These are phyloP conservation scores for Glaucomys volans DNA, from an alignment of 2,113 vertebrate genomes.

Conservation along the genomic window DNA sequence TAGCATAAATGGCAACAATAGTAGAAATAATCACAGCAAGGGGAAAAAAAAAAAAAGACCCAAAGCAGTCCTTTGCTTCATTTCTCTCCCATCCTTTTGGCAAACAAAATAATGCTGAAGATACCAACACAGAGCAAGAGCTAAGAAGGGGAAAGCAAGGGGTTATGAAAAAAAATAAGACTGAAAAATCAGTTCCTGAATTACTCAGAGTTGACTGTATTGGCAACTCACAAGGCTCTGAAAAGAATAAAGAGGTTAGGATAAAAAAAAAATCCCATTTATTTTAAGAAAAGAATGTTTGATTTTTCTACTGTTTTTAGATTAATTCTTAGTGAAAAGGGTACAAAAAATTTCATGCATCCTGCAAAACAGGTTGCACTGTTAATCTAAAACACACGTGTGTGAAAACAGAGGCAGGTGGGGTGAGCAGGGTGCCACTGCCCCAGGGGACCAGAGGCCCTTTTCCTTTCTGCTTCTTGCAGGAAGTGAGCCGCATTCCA, in stretches of 20 bases:
- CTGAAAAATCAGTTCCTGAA: constrained; percentile 10
- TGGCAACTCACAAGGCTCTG: neutral
- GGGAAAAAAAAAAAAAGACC: neutral
- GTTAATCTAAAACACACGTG: constrained; percentile 69
- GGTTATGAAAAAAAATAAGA: neutral
- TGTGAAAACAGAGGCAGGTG: neutral
- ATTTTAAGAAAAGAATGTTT: constrained; percentile 79
- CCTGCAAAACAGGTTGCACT: constrained; percentile 60
- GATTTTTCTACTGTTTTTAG: constrained; percentile 69
- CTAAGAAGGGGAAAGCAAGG: neutral
- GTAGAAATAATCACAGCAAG: neutral
- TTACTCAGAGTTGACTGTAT: constrained; percentile 48
- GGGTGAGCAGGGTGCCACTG: neutral
- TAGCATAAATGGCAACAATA: neutral
- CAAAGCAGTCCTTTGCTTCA: neutral
- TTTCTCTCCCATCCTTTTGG: neutral
- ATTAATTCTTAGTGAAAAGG: constrained; percentile 58
- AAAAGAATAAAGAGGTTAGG: constrained; percentile 57
- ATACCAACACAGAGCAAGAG: neutral
- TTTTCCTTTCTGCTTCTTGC: constrained; percentile 2
- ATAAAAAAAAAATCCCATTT: constrained; percentile 16
- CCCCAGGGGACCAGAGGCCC: neutral
- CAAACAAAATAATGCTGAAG: constrained; percentile 24
- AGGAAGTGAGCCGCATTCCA: neutral
- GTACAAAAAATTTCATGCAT: constrained; percentile 48